Base-by-base conservation (phyloP, 1,140 invertebrate species). In the Rhagoletis pomonella region DNA sequence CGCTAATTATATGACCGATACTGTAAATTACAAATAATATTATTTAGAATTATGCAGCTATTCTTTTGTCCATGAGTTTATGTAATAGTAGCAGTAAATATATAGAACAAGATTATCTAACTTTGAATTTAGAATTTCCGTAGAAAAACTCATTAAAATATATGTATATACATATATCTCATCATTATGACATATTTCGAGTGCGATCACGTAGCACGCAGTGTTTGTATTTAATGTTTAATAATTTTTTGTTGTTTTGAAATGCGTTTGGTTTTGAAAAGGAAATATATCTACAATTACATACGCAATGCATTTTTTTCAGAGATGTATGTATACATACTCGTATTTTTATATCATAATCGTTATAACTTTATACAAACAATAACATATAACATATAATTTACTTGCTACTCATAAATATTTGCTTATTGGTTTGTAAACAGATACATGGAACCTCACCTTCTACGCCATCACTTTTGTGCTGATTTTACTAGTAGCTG, bases 361-460 rank as follows among this genome's bases (percentile, higher is more conserved):
- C 0, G 29, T 29, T 29, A 29, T 29, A 29, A 29, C 29, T 29
- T 29, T 29, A 64, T 44, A 7, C 29, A 0, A 55, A 67, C 4
- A 65, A 86, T 6, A 87, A 39, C 50, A 87, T 58, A 42, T 44
- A 86, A 60, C 12, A 39, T 62, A 29, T 29, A 29, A 29, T 42
- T 69, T 58, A 44, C 6, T 4, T 59, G 5, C 19, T 39, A 58
- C 17, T 29, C 65, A 44, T 85, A 47, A 55, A 50, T 62, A 10
- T 87, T 55, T 44, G 19, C 29, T 55, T 64, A 3, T 60, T 47
- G 12, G 6, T 14, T n/a, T 47, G 29, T 65, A n/a, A 7, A 64
- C 86, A 87, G 90, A 92, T 88, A 67, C 89, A 9, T 92, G 91
- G 91, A 92, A 92, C 65, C 64, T 92, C 10, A 88, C 88, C 5